A percentile compares a stretch with the other conserved stretches of the same genome.
phyloP scores from a whole-genome alignment of 1,140 invertebrate species.

The Camponotus vicinus region DNA sequence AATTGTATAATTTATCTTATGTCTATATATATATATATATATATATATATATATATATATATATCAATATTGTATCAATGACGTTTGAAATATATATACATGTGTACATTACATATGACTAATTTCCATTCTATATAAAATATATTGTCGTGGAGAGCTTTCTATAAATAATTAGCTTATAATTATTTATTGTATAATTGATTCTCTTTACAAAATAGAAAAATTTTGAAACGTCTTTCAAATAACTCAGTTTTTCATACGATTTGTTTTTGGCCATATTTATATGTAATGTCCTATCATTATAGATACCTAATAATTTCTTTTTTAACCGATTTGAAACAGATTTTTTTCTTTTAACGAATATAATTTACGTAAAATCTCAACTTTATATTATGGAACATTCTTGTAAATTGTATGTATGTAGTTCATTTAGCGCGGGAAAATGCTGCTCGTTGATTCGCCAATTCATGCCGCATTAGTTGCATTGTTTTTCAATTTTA shows the following conservation, averaged over 20 bases:
- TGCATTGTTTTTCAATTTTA: no score
- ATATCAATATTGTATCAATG: conserved; percentile 13
- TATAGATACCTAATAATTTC: neutral
- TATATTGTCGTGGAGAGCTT: neutral
- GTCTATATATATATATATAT: no score
- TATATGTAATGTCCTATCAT: neutral
- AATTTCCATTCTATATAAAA: no score
- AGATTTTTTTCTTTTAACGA: neutral
- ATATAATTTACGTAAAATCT: no score
- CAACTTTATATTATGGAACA: no score
- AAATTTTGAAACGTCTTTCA: neutral
- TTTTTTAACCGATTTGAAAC: neutral
- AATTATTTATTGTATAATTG: neutral
- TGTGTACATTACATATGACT: conserved; percentile 13
- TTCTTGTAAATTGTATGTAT: no score
- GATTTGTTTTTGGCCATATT: neutral
- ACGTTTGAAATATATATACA: conserved; percentile 50
- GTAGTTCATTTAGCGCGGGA: no score
- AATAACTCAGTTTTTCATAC: neutral
- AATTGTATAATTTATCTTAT: neutral
- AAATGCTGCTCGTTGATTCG: no score
- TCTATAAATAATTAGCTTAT: neutral
- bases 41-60: conserved; percentile 9
- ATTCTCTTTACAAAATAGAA: neutral
- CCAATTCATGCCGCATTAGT: no score